Conservation (phyloP, 2,888 invertebrate species). For the Hoplodrina blanda region DNA sequence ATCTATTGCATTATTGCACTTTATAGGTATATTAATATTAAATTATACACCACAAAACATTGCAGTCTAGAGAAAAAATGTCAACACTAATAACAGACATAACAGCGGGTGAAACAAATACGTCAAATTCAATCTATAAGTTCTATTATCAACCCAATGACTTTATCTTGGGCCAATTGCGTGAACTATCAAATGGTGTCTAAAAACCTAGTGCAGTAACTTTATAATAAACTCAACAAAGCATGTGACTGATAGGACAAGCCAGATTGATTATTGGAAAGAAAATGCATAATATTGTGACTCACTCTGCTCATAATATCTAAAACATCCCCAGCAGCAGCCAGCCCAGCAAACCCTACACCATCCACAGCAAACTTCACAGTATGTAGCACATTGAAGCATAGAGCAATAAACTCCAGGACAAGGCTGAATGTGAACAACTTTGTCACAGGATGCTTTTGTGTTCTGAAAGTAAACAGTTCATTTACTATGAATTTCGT, state of each 20-base stretch:
- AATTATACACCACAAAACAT: not conserved
- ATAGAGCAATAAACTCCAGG: conserved; percentile 96
- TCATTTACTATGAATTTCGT: conserved; percentile 18
- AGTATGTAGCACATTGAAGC: conserved; percentile 96
- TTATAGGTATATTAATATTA: not conserved
- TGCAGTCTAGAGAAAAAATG: not conserved
- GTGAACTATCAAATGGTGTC: not conserved
- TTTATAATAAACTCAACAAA: not conserved
- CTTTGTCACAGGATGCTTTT: conserved; percentile 97
- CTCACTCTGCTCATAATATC: conserved; percentile 97
- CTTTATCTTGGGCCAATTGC: not conserved
- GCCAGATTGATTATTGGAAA: conserved; percentile 2
- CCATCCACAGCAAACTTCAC: conserved; percentile 98
- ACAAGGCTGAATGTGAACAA: conserved; percentile 96
- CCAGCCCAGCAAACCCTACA: conserved; percentile 95
- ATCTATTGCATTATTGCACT: too few relatives aligned
- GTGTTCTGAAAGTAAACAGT: conserved; percentile 89
- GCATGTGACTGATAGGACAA: not conserved
- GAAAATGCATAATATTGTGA: conserved; percentile 39
- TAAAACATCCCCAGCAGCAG: conserved; percentile 97
- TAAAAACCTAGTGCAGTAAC: not conserved
- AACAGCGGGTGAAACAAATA: too few relatives aligned
- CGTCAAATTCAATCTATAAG: not conserved
- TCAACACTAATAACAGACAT: too few relatives aligned
- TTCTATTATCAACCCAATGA: not conserved